These are phyloP conservation scores for Eufriesea mexicana DNA, from an alignment of 1,140 invertebrate genomes.

Conservation along the genomic window DNA sequence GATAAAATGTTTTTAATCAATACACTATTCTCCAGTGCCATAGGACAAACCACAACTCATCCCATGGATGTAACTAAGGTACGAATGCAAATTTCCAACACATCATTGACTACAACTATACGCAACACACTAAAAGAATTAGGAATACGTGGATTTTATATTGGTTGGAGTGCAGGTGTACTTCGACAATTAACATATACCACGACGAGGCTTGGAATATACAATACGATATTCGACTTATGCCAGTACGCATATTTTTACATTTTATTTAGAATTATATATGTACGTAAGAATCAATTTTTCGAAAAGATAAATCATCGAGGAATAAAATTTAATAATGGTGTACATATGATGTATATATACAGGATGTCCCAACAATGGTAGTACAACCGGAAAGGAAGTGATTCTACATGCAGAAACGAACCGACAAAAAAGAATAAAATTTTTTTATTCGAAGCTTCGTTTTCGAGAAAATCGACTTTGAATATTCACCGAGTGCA, in stretches of 20 bases:
- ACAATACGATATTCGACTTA: constrained; percentile 84
- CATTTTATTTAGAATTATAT: not conserved
- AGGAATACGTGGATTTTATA: constrained; percentile 84
- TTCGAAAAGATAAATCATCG: no score
- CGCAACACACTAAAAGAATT: constrained; percentile 82
- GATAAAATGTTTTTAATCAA: not conserved
- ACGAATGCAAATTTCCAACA: constrained; percentile 86
- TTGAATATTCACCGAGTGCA: no score
- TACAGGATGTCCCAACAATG: no score
- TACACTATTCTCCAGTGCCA: not conserved
- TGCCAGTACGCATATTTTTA: constrained; percentile 38
- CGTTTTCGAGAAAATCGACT: no score
- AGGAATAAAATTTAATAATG: no score
- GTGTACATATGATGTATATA: no score
- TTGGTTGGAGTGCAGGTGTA: constrained; percentile 85
- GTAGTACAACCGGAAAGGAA: no score
- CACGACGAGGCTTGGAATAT: constrained; percentile 86
- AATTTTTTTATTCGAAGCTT: no score
- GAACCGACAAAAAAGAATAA: no score
- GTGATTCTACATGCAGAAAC: no score
- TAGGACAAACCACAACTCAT: constrained; percentile 85
- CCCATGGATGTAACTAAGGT: constrained; percentile 87
- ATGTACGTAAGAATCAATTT: no score
- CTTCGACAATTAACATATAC: constrained; percentile 87
- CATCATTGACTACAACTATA: constrained; percentile 72